Base-by-base conservation (phyloP, 2,888 invertebrate species). In the Clepsis dumicolana region DNA sequence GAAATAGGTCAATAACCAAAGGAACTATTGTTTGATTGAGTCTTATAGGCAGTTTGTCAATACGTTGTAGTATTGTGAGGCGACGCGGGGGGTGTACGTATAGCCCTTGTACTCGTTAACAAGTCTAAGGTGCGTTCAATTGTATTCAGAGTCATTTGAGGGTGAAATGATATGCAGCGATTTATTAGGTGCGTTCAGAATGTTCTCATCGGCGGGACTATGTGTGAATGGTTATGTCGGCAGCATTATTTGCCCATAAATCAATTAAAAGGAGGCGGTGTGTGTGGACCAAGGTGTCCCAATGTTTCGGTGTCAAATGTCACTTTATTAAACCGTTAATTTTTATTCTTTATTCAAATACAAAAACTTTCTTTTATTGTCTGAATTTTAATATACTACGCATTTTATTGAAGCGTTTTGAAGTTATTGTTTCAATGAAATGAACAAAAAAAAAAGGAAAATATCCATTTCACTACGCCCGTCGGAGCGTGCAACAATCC, bases 31-130 rank as follows among this genome's bases (percentile, higher is more conserved):
- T 92, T 90, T 87, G 90, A 88, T 90, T 85, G 88, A 84, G 88
- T 88, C 83, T 88, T 91, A 92, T 93, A 92, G 90, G 91, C 91
- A 91, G 86, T 90, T 87, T 91, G 88, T 93, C 92, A 91, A 93
- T 93, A 92, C 86, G 80, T 73, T 73, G 76, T 78, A 70, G 81
- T 80, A 76, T 84, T 85, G 81, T 83, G 75, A 71, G 80, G 68
- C 86, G 64, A 53, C 79, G 80, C 87, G 89, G 88, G 89, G 87
- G 83, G 76, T 77, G 71, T 80, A n/a, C n/a, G n/a, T n/a, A 81
- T 80, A 79, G 78, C 81, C 81, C 77, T 77, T 75, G 81, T 78
- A 80, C 77, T 77, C 74, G 81, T 78, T 79, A 77, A 75, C 79
- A 78, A 82, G 81, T 74, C 78, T 79, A 79, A 86, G 88, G 85